Evolutionary conservation across 1,140 invertebrate genomes (phyloP), one percentile per base, ranked within the genome.

Genomic region (Diabrotica undecimpunctata): DNA sequence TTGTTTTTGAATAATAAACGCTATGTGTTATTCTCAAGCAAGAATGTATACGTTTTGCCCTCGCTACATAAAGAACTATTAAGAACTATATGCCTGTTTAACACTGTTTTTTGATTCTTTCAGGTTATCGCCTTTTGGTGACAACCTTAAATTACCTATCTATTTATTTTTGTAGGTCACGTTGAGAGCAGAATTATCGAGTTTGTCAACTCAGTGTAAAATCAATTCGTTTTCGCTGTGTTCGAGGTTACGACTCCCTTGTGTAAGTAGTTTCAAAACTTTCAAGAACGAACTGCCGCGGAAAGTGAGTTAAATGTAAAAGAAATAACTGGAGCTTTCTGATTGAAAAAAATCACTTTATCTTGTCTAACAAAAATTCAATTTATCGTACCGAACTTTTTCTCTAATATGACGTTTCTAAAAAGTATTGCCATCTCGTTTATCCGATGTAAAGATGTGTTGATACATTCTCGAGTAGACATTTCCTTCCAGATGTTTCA

Each of bases 141-240:
- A 25, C 25, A 25, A 25, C 25, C 25, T 25, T 25, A 25, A 25
- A 25, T 25, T 25, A 25, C 25, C 25, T 25, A 10, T 46, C 41
- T n/a, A 46, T 46, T 46, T 46, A 46, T 46, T 46, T 46, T 46
- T n/a, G 41, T 46, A 25, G 25, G 25, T 25, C 25, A 25, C 25
- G 41, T 10, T 46, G 41, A 46, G 41, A 46, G 41, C 41, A 46
- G n/a, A 46, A 46, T 46, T 6, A 46, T 10, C 41, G 41, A n/a
- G 8, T 46, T 10, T 46, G 41, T 46, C 41, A 46, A 46, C 41
- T 46, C n/a, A n/a, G 41, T 46, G 41, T 46, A 46, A 46, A 46
- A 46, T 46, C 41, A 46, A 46, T 46, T 46, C 41, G 41, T 46
- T 46, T 46, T 46, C n/a, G 41, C 41, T 46, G n/a, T 46, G n/a